Conservation (phyloP, 2,797 vertebrate species). For the Merluccius polli region DNA sequence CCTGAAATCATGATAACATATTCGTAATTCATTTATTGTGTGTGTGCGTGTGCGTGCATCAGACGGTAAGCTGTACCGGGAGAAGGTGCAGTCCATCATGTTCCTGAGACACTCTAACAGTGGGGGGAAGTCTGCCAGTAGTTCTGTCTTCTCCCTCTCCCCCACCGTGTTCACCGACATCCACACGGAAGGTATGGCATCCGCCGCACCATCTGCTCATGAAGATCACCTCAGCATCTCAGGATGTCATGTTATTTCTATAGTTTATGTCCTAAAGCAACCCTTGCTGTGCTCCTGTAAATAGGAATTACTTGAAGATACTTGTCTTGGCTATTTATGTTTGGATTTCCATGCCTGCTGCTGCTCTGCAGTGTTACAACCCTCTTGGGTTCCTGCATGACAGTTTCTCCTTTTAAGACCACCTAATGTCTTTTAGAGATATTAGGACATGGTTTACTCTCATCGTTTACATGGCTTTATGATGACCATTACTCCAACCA, state of each 20-base stretch:
- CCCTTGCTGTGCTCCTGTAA: no score
- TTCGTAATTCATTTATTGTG: neutral
- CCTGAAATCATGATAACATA: neutral
- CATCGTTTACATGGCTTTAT: no score
- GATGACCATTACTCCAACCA: neutral
- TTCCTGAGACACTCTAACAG: conserved; percentile 84
- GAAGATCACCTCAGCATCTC: neutral
- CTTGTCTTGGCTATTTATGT: neutral
- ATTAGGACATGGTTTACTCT: neutral
- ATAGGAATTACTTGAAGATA: neutral
- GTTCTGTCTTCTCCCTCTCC: conserved; percentile 78
- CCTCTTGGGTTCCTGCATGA: neutral
- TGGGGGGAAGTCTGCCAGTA: conserved; percentile 78
- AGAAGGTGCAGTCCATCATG: conserved; percentile 93
- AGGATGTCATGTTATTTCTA: neutral
- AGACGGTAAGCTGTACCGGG: conserved; percentile 96
- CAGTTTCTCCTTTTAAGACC: neutral
- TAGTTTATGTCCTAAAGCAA: neutral
- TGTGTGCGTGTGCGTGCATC: conserved; percentile 6
- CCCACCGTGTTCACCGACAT: conserved; percentile 78
- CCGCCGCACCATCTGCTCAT: neutral
- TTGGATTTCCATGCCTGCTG: no score
- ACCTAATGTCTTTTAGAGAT: neutral
- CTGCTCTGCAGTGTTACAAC: no score
- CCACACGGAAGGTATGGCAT: conserved; percentile 73